Evolutionary conservation across 2,797 vertebrate genomes (phyloP), one percentile per base, ranked within the genome.

Genomic region (Thalassophryne amazonica): DNA sequence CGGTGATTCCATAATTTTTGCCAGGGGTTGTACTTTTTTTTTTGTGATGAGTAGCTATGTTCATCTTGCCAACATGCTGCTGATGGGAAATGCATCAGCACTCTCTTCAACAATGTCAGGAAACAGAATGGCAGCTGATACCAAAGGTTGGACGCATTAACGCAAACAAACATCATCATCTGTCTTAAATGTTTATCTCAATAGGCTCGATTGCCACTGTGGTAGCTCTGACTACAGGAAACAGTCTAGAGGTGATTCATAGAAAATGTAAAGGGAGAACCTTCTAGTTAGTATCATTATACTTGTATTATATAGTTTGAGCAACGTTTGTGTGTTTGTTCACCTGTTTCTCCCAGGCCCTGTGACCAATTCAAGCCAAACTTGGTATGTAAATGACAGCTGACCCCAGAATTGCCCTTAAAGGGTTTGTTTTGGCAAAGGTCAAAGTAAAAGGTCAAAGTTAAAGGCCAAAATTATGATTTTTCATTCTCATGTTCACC

Each of bases 1-100:
- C n/a, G n/a, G n/a, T n/a, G n/a, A n/a, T n/a, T n/a, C n/a, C n/a
- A n/a, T n/a, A n/a, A n/a, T n/a, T n/a, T n/a, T n/a, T n/a, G n/a
- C n/a, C n/a, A n/a, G n/a, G 21, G 31, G 30, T 7, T 48, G 35
- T 13, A 13, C 33, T 13, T 69, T 40, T 57, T 27, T 64, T 34
- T 57, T 24, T 61, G 23, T 18, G 58, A 70, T 35, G 16, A 23
- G 27, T 11, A 0, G 16, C 45, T n/a, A 24, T 61, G 59, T 17
- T 69, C 30, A 10, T 13, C 11, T 15, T 21, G 10, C 49, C 57
- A 51, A 8, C 50, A 46, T 31, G 58, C 31, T 2, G 60, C n/a
- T n/a, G n/a, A n/a, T n/a, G 60, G 84, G 83, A 87, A 85, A 81
- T 60, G 63, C 47, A 85, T 86, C 79, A 76, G 67, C 60, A 25